phyloP scores from a whole-genome alignment of 1,140 invertebrate species.

The Solenopsis invicta region DNA sequence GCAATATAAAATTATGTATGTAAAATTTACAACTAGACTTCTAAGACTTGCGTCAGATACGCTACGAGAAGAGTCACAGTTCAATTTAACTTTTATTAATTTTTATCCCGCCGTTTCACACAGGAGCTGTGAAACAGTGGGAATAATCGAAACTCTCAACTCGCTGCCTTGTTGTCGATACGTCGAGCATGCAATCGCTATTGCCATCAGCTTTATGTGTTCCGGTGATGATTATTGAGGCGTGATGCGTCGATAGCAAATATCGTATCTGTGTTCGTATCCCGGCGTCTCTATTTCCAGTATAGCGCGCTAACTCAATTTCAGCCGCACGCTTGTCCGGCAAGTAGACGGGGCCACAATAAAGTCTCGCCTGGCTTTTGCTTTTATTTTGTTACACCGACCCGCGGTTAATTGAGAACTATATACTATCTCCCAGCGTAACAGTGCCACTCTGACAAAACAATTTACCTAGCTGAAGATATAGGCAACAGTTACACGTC shows the following conservation, averaged over 20 bases:
- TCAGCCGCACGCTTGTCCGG: conserved; percentile 17
- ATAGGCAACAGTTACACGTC: conserved; percentile 1
- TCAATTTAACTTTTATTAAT: not conserved
- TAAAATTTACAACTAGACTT: not conserved
- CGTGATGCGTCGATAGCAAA: conserved; percentile 49
- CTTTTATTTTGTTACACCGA: conserved; percentile 48
- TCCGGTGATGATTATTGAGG: conserved; percentile 50
- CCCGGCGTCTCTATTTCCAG: conserved; percentile 23
- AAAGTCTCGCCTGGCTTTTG: conserved; percentile 18
- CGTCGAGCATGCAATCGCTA: conserved; percentile 18
- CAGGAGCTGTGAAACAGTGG: not conserved
- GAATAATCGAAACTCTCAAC: conserved; percentile 41
- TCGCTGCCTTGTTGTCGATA: conserved; percentile 25
- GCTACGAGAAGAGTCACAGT: not conserved
- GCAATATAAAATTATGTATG: not conserved
- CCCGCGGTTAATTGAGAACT: conserved; percentile 68
- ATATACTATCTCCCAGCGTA: conserved; percentile 25
- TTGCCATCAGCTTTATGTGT: conserved; percentile 28
- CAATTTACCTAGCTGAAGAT: conserved; percentile 42
- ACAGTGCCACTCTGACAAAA: conserved; percentile 14
- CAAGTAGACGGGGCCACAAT: conserved; percentile 23
- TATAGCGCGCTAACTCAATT: conserved; percentile 45
- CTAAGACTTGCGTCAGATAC: not conserved
- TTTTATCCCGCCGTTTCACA: not conserved
- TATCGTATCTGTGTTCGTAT: conserved; percentile 23